Base-by-base conservation (phyloP, 2,797 vertebrate genomes). In the Tragelaphus oryx region DNA sequence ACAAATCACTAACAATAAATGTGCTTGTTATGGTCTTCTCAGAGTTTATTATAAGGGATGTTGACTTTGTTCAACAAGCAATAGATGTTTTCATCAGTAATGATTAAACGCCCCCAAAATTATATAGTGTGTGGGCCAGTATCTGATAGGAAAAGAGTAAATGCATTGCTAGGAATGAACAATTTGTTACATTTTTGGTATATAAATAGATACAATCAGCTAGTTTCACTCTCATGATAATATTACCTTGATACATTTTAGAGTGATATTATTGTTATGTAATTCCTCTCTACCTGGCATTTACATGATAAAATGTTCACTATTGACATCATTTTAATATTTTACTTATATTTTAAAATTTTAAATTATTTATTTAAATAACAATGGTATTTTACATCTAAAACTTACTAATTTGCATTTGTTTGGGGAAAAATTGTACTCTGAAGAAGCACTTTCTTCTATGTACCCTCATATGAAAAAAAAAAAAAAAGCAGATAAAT, bases 141-240 rank as follows among this genome's bases (percentile, higher is more conserved):
- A 68, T 92, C 84, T 95, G 13, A 84, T 57, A 82, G 57, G 30
- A 89, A 96, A 90, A 87, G 20, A 86, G 62, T 89, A 91, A 96
- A 54, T 24, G 71, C 37, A 65, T 94, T 96, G 57, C 75, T 80
- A 86, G 62, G 33, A 91, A 80, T 46, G 48, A 68, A 50, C 20
- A 33, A 74, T 59, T 87, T 59, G 57, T 89, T 83, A 55, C 28
- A 87, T 84, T 91, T 86, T 78, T 87, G 60, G 33, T 80, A 55
- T 30, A 80, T 30, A 76, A 81, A 76, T 60, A 83, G 65, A 14
- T 62, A 17, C 0, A 81, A 85, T 57, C 52, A 68, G 14, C 44
- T 87, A 20, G 16, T 81, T 93, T 89, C 33, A 89, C 44, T 80
- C 94, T 92, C 26, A 87, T 86, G 52, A 28, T 75, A 76, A 68